Conservation (phyloP, 2,113 vertebrate species). For the Lethenteron camtschaticum region DNA sequence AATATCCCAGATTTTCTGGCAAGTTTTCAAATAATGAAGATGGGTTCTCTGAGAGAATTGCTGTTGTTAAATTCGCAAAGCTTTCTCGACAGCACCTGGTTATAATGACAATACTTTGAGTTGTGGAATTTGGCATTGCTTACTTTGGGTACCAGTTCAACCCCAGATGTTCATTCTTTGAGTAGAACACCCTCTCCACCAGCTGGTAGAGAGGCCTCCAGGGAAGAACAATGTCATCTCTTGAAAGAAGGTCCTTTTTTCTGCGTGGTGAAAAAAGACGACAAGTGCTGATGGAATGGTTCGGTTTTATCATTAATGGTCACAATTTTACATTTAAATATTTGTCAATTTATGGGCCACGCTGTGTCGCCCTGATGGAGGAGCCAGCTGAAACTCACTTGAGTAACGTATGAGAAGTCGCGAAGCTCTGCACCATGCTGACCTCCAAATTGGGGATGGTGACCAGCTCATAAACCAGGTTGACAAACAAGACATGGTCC, state of each 20-base stretch:
- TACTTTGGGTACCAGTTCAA: slow-evolving; percentile 99
- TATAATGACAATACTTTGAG: too few relatives aligned
- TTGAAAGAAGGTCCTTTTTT: slow-evolving; percentile 80
- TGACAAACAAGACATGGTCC: slow-evolving; percentile 89
- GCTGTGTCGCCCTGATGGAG: too few relatives aligned
- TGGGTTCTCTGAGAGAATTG: too few relatives aligned
- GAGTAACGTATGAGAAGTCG: slow-evolving; percentile 75
- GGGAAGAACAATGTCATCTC: slow-evolving; percentile 68
- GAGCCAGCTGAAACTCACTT: slow-evolving; percentile 39
- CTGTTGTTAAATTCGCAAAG: too few relatives aligned
- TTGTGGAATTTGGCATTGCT: slow-evolving; percentile 12
- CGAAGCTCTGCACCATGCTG: slow-evolving; percentile 94
- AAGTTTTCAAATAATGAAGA: too few relatives aligned
- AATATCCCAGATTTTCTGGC: too few relatives aligned
- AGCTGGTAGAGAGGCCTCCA: slow-evolving; percentile 85
- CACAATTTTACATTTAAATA: too few relatives aligned
- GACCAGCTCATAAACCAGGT: slow-evolving; percentile 73
- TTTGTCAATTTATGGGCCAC: too few relatives aligned
- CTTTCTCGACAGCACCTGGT: too few relatives aligned
- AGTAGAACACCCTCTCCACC: slow-evolving; percentile 73
- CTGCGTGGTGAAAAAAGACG: slow-evolving; percentile 21
- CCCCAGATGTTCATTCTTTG: slow-evolving; percentile 85
- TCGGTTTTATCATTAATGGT: too few relatives aligned
- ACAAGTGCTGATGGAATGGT: too few relatives aligned
- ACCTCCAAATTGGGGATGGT: slow-evolving; percentile 75